Conservation (phyloP, 2,113 vertebrate genomes). For the Heterochromis multidens region DNA sequence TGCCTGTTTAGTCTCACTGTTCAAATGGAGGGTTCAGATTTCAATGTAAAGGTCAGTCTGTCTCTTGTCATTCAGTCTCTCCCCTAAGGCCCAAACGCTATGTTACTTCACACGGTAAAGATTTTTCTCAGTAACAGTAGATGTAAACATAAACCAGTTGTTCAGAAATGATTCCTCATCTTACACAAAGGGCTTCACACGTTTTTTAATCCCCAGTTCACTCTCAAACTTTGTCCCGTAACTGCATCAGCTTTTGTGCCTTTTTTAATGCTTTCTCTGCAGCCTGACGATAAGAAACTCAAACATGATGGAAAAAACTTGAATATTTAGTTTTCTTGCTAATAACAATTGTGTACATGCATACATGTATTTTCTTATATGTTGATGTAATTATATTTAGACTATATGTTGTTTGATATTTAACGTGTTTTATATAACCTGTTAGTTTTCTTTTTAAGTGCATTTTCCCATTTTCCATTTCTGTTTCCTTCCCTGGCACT, state of each 20-base stretch:
- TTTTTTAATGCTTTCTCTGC: background rate
- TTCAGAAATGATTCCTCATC: background rate
- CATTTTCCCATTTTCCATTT: background rate
- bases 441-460: background rate
- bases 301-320: background rate
- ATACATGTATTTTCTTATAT: background rate
- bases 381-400: background rate
- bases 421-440: background rate
- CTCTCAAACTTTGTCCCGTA: background rate
- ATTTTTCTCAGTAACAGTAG: conserved; percentile 36
- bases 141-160: conserved; percentile 50
- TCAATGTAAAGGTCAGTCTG: conserved; percentile 61
- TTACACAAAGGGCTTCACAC: background rate
- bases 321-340: background rate
- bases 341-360: background rate
- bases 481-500: background rate
- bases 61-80: conserved; percentile 50
- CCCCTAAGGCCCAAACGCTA: conserved; percentile 38
- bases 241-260: background rate
- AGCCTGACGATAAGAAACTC: background rate
- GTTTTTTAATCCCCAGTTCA: background rate
- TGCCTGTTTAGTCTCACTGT: conserved; percentile 63
- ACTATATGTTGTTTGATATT: background rate
- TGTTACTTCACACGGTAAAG: conserved; percentile 59
- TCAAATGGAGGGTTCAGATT: conserved; percentile 58